Percentiles rank a stretch among this genome's conserved stretches.
Evolutionary conservation across 2,888 invertebrate species (phyloP).

Genomic region (Clistopyga incitator): DNA sequence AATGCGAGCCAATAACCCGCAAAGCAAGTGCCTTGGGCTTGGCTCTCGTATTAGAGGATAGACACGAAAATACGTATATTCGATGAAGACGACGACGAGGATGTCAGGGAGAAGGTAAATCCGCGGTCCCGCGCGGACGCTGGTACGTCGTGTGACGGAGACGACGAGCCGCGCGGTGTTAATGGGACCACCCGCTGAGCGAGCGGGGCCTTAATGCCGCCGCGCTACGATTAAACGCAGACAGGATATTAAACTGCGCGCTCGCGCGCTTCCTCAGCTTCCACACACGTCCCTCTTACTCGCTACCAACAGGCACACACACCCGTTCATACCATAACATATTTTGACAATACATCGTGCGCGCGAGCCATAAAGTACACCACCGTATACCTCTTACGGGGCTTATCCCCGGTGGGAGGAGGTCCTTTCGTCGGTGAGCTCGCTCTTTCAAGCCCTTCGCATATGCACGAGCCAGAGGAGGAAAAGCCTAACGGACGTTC

Average conservation of each 20-base stretch:
- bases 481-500: slow-evolving; percentile 13
- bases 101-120: slow-evolving; percentile 39
- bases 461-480: neutral
- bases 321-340: slow-evolving; percentile 69
- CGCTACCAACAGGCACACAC: slow-evolving; percentile 40
- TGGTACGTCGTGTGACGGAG: slow-evolving; percentile 38
- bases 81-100: slow-evolving; percentile 26
- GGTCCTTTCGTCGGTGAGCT: slow-evolving; percentile 28
- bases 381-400: slow-evolving; percentile 77
- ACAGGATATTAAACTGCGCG: slow-evolving; percentile 82
- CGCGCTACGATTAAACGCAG: slow-evolving; percentile 81
- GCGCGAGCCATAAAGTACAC: slow-evolving; percentile 77
- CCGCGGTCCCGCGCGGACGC: slow-evolving; percentile 5
- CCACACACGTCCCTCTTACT: slow-evolving; percentile 10
- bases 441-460: neutral
- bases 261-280: slow-evolving; percentile 44
- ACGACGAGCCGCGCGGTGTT: slow-evolving; percentile 71
- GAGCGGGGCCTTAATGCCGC: slow-evolving; percentile 77
- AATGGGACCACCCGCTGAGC: slow-evolving; percentile 80
- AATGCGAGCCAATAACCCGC: slow-evolving; percentile 28
- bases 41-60: neutral
- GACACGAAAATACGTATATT: slow-evolving; percentile 19
- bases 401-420: slow-evolving; percentile 71
- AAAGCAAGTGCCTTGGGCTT: neutral
- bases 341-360: slow-evolving; percentile 81